Base-by-base conservation (phyloP, 2,888 invertebrate species). In the Drosophila diplacantha region DNA sequence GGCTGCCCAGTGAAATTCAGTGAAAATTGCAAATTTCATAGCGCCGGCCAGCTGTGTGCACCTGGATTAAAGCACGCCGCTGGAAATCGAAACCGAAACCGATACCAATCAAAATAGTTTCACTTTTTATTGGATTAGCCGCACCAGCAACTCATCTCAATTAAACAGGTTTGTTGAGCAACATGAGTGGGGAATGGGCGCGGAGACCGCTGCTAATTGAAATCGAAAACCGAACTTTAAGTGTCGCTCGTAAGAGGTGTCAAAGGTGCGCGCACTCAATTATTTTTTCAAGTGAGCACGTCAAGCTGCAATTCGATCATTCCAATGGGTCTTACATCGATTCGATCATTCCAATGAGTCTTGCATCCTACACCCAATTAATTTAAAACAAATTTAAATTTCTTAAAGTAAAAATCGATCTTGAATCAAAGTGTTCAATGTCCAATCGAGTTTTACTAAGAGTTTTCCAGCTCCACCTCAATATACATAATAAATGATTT, bases 111-210 rank as follows among this genome's bases (percentile, higher is more conserved):
- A 51, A 71, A 71, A 71, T 69, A 78, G 70, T 80, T 80, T 80
- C 80, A 80, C 83, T 80, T 80, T 80, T 83, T 65, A 81, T 74
- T 74, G 83, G 83, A 78, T 78, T 78, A 83, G 67, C 73, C 54
- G 83, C 82, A 34, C 39, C 62, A 58, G 51, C 35, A 37, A 51
- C 55, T 54, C 26, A 54, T 38, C 41, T 39, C 56, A 64, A 49
- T 65, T 60, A 69, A 80, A 81, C 78, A 78, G 78, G 78, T 78
- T 78, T 82, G 78, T 78, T 72, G 67, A 74, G 69, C 76, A 81
- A 69, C 43, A 51, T 7, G 16, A 26, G 16, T 20, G 29, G 41
- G 29, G 38, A 12, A 18, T 12, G 29, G 37, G 51, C 52, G 52
- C 34, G 41, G 50, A 47, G 44, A 18, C 12, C 6, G 43, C 18